phyloP scores from a whole-genome alignment of 2,797 vertebrate genomes.

The Neomorphus geoffroyi region DNA sequence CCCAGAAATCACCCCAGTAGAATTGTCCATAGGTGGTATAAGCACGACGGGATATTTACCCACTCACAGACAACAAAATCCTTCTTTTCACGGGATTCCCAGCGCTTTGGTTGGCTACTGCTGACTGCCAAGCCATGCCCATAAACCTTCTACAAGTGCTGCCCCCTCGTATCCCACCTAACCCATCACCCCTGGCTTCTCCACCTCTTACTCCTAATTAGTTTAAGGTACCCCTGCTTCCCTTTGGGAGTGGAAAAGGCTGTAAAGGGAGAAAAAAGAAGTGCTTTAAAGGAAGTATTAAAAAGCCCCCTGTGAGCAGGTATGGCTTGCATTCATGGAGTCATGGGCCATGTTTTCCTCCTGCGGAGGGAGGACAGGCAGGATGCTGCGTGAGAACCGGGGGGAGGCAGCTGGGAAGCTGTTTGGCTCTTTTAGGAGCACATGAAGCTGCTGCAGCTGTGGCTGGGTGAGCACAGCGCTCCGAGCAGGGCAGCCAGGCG shows the following conservation, averaged over 20 bases:
- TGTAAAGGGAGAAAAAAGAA: background rate
- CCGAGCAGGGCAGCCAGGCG: background rate
- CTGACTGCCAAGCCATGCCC: background rate
- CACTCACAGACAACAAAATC: background rate
- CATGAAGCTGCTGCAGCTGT: background rate
- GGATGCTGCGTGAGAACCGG: background rate
- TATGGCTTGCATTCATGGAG: background rate
- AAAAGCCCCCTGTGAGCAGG: background rate
- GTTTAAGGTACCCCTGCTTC: background rate
- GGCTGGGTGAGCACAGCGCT: background rate
- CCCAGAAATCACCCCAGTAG: background rate
- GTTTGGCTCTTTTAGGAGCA: background rate
- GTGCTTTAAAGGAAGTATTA: conserved; percentile 18
- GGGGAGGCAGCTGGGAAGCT: background rate
- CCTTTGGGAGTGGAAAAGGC: background rate
- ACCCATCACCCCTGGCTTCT: background rate
- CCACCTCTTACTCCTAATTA: background rate
- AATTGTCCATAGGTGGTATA: background rate
- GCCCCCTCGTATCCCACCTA: background rate
- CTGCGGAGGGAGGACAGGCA: fast-evolving
- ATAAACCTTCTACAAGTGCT: background rate
- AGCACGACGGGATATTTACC: fast-evolving
- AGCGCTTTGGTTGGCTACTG: background rate
- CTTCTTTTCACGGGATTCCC: background rate
- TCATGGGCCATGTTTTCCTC: fast-evolving